Base-by-base conservation (phyloP, 2,797 vertebrate genomes). In the Apogon hyalosoma region DNA sequence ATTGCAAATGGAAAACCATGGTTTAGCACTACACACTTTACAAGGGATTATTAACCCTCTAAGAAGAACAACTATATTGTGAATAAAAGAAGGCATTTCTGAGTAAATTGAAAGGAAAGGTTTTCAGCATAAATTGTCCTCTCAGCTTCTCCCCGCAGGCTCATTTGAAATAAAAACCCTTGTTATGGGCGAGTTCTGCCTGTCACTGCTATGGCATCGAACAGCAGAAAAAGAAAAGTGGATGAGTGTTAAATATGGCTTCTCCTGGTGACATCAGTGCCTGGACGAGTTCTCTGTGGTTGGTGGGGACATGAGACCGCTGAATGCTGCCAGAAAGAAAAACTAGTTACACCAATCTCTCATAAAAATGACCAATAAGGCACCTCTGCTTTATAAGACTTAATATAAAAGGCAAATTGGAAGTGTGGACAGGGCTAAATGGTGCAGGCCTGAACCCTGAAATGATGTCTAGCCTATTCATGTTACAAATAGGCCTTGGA, bases 231-330 rank as follows among this genome's bases (percentile, higher is more conserved):
- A 84, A 51, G 69, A 48, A 59, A 69, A 84, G 67, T 75, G 69
- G 70, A 85, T 78, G 67, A 82, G 63, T 40, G 55, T 70, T 75
- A 83, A 83, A 88, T 78, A 82, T 78, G 70, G 69, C 77, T 64
- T 55, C 63, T 80, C 53, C 45, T 59, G 62, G 70, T 91, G 86
- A 90, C 83, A 75, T 88, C 86, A 90, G 77, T 31, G 73, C 79
- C 82, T 89, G 55, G 87, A 82, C 42, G 12, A 66, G 46, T 70
- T 74, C 68, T 70, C 62, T 87, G 90, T 83, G 89, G 90, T 87
- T 83, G 79, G 77, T 67, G 68, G 80, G 79, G 68, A 80, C 75
- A 59, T 54, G 66, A 33, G 77, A 56, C 68, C 72, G 61, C 63
- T 57, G 75, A 73, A 54, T 68, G 75, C 53, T 78, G 66, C 69